A percentile compares a stretch with the other conserved stretches of the same genome.
Conservation (phyloP, 2,113 vertebrate genomes). For the Zosterops borbonicus region DNA sequence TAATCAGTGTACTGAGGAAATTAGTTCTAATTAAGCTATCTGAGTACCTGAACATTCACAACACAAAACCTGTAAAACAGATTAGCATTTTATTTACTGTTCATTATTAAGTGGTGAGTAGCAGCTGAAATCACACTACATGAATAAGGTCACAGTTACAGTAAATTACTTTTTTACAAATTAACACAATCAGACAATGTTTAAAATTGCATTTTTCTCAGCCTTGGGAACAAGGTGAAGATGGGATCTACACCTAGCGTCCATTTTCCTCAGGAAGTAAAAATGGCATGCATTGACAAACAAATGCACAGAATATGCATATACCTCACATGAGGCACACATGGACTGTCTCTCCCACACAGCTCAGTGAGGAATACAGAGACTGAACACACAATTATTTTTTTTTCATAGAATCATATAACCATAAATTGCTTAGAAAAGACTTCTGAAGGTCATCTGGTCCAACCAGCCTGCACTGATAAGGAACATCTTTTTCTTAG, state of each 20-base stretch:
- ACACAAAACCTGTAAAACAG: constrained; percentile 49
- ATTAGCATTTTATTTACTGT: constrained; percentile 67
- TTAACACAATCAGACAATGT: neutral
- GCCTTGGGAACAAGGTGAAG: neutral
- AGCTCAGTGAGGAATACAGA: neutral
- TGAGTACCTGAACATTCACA: constrained; percentile 54
- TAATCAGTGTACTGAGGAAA: neutral
- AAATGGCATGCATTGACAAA: neutral
- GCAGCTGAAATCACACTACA: constrained; percentile 44
- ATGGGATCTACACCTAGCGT: neutral
- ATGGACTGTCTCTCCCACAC: accelerated
- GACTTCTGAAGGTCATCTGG: neutral
- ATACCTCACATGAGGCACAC: neutral
- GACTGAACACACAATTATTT: neutral
- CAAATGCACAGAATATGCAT: neutral
- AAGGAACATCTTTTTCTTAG: neutral
- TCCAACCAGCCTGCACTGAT: neutral
- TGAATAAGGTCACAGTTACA: constrained; percentile 57
- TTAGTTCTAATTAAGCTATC: constrained; percentile 57
- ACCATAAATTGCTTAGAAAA: neutral
- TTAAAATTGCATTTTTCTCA: neutral
- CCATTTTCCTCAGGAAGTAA: neutral
- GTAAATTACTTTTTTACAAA: constrained; percentile 51
- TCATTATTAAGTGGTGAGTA: constrained; percentile 60
- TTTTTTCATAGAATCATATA: neutral